A percentile compares a stretch with the other conserved stretches of the same genome.
Evolutionary conservation across 2,888 invertebrate species (phyloP).

Genomic region (Amblyjoppa proteus): DNA sequence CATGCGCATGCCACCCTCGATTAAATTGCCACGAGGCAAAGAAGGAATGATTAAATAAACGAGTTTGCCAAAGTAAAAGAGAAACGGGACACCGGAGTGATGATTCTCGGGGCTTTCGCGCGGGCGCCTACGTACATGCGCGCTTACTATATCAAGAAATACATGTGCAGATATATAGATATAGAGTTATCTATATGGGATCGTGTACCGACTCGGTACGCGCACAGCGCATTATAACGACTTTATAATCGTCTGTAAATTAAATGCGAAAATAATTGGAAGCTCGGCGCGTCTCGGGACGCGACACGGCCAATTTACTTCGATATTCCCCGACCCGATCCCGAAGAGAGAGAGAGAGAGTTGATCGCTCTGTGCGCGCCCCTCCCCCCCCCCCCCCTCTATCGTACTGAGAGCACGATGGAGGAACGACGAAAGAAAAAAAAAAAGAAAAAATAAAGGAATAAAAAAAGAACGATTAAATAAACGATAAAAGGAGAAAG

Average conservation of each 20-base stretch:
- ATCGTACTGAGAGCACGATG: constrained; percentile 7
- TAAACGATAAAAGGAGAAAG: constrained; percentile 56
- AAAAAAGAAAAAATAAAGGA: background rate
- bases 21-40: constrained; percentile 54
- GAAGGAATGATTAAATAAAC: constrained; percentile 45
- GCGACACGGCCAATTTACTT: constrained; percentile 78
- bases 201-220: constrained; percentile 1
- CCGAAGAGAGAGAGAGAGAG: constrained; percentile 17
- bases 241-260: constrained; percentile 69
- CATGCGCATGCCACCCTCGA: constrained; percentile 44
- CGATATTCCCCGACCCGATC: constrained; percentile 72
- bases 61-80: constrained; percentile 37
- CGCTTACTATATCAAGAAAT: constrained; percentile 3
- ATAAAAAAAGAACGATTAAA: constrained; percentile 46
- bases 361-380: constrained; percentile 20
- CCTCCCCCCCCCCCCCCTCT: background rate
- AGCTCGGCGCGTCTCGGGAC: constrained; percentile 57
- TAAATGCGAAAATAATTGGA: constrained; percentile 70
- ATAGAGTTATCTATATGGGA: background rate
- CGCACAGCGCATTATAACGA: constrained; percentile 58
- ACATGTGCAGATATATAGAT: background rate
- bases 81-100: constrained; percentile 25
- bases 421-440: background rate
- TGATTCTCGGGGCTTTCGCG: constrained; percentile 55
- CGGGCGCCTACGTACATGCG: constrained; percentile 17